phyloP scores from a whole-genome alignment of 2,113 vertebrate genomes.

The Sylvietta virens region DNA sequence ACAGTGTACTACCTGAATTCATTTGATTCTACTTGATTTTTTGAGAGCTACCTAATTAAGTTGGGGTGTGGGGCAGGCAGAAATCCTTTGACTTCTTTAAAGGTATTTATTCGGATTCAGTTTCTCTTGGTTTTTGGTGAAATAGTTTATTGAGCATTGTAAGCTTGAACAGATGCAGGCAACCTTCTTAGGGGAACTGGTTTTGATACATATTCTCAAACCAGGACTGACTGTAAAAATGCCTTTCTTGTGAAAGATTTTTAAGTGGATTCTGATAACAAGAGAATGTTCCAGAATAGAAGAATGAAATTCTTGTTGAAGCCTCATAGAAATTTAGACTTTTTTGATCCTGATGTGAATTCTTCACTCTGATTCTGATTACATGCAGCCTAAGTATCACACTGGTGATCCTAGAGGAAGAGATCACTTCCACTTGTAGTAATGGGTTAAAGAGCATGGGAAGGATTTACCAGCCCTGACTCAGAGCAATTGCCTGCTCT shows the following conservation, averaged over 20 bases:
- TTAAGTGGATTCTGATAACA: background rate
- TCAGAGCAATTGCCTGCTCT: background rate
- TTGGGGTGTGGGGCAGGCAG: fast-evolving
- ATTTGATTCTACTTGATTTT: background rate
- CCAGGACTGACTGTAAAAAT: background rate
- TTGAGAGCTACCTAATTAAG: background rate
- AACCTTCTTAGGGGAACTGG: background rate
- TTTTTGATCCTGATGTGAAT: background rate
- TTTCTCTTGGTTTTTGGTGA: background rate
- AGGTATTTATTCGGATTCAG: background rate
- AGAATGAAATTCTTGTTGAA: background rate
- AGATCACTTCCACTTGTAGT: background rate
- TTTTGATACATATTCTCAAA: background rate
- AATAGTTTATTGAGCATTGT: background rate
- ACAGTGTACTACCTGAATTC: background rate
- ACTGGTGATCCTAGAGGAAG: background rate
- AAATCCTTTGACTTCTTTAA: background rate
- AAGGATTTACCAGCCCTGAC: background rate
- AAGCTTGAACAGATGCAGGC: background rate
- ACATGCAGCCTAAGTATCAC: background rate
- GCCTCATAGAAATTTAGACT: background rate
- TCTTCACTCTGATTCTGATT: background rate
- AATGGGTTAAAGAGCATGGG: background rate
- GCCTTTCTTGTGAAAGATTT: background rate
- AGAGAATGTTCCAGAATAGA: background rate